Conservation (phyloP, 2,113 vertebrate genomes). For the Pomatorhinus ruficollis region DNA sequence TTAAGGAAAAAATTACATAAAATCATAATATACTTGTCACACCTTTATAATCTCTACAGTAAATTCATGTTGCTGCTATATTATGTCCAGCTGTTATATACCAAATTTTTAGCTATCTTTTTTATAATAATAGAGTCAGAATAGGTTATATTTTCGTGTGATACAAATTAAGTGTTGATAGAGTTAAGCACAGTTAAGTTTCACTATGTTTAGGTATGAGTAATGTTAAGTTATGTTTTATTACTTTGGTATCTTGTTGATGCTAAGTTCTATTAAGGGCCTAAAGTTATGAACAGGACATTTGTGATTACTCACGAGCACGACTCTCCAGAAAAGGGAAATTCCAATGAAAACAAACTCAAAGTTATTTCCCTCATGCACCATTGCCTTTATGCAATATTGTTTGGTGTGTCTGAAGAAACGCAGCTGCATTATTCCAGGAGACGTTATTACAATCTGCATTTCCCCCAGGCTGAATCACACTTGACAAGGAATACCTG, state of each 20-base stretch:
- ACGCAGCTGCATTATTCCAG: neutral
- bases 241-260: neutral
- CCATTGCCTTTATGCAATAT: neutral
- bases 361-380: neutral
- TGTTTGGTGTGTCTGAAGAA: neutral
- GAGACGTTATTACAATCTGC: neutral
- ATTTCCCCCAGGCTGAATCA: neutral
- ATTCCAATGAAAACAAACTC: neutral
- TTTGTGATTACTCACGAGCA: neutral
- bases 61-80: neutral
- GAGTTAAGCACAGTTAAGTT: neutral
- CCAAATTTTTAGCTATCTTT: neutral
- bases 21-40: neutral
- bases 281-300: neutral
- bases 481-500: neutral
- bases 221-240: neutral
- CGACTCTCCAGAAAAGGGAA: neutral
- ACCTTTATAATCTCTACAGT: neutral
- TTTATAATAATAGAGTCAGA: neutral
- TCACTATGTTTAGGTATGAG: neutral
- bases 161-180: neutral
- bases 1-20: neutral
- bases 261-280: neutral
- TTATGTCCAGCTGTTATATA: neutral
- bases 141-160: neutral